Percentiles rank a stretch among this genome's conserved stretches.
phyloP scores from a whole-genome alignment of 2,888 invertebrate genomes.

The Phrixothrix hirtus region DNA sequence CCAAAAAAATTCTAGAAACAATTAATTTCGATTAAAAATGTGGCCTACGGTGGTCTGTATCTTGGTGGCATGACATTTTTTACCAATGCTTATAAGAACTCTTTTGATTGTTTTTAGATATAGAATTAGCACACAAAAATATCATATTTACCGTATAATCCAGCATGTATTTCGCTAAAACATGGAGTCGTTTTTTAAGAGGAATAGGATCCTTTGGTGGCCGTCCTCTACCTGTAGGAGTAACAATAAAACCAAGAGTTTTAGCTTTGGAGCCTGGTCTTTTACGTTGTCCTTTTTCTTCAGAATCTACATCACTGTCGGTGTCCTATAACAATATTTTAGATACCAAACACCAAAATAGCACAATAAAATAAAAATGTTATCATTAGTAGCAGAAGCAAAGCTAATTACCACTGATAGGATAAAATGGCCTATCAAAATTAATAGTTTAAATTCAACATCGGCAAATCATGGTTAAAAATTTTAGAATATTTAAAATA shows the following conservation, averaged over 20 bases:
- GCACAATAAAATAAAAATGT: not conserved
- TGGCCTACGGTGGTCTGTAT: too few relatives aligned
- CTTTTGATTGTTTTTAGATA: not conserved
- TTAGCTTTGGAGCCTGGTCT: slow-evolving; percentile 49
- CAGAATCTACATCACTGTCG: slow-evolving; percentile 58
- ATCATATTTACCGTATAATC: slow-evolving; percentile 64
- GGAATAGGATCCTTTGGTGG: slow-evolving; percentile 58
- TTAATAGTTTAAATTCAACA: too few relatives aligned
- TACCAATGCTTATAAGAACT: not conserved
- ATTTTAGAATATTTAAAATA: too few relatives aligned
- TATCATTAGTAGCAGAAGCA: slow-evolving; percentile 7
- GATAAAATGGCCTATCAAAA: too few relatives aligned
- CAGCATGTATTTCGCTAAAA: slow-evolving; percentile 75
- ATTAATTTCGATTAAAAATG: too few relatives aligned
- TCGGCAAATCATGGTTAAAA: too few relatives aligned
- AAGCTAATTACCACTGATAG: too few relatives aligned
- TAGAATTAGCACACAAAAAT: not conserved
- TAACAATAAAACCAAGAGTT: slow-evolving; percentile 34
- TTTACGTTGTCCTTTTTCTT: slow-evolving; percentile 44
- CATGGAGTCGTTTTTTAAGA: slow-evolving; percentile 78
- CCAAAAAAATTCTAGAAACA: too few relatives aligned
- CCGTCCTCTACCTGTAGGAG: slow-evolving; percentile 46
- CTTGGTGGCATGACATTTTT: too few relatives aligned
- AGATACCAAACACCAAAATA: not conserved
- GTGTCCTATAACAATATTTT: slow-evolving; percentile 52